Evolutionary conservation across 2,888 invertebrate genomes (phyloP).

Genomic region (Apeira syringaria): DNA sequence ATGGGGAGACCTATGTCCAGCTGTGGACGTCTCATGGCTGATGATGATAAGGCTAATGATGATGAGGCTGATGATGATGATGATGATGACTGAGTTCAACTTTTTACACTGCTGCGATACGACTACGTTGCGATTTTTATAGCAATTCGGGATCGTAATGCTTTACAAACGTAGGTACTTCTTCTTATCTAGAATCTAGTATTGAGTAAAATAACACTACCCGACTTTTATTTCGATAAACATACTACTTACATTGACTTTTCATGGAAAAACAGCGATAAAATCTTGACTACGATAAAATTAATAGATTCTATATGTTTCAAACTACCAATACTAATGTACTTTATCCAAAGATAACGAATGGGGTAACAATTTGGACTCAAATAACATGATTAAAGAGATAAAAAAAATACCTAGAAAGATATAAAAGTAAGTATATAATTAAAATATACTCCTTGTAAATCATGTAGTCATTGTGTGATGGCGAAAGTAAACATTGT

Average conservation of each 20-base stretch:
- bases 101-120: too few species aligned
- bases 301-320: conserved; percentile 13
- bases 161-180: too few species aligned
- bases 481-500: conserved; percentile 32
- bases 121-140: too few species aligned
- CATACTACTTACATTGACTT: not conserved
- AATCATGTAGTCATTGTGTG: conserved; percentile 21
- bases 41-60: too few species aligned
- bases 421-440: too few species aligned
- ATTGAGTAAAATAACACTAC: not conserved
- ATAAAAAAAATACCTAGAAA: conserved; percentile 2
- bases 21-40: too few species aligned
- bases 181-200: too few species aligned
- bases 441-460: conserved; percentile 10
- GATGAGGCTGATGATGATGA: too few species aligned
- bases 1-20: too few species aligned
- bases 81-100: too few species aligned
- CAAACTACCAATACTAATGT: conserved; percentile 11
- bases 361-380: conserved; percentile 6
- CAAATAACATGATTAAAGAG: conserved; percentile 1
- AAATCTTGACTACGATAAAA: conserved; percentile 13
- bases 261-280: conserved; percentile 14
- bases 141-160: too few species aligned
- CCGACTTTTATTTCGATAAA: conserved; percentile 7
- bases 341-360: conserved; percentile 10